Base-by-base conservation (phyloP, 2,888 invertebrate genomes). In the Muschampia plurimacula region DNA sequence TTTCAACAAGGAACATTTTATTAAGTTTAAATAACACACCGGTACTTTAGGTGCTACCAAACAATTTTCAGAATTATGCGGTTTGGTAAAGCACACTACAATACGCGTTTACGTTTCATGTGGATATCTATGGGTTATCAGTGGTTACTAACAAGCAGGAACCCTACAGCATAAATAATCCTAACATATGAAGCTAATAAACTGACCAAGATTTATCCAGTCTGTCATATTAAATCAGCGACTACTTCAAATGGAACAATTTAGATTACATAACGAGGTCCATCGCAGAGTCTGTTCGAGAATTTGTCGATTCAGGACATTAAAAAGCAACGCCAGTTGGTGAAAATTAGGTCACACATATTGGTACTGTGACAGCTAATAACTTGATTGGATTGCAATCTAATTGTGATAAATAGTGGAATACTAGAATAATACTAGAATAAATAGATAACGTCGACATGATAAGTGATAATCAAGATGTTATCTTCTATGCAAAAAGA, bases 331-430 rank as follows among this genome's bases (percentile, higher is more conserved):
- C 36, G 49, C 15, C 49, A 22, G 64, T 22, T 64, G 49, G 15
- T 46, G 15, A 36, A 39, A 66, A 39, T 55, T 66, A 66, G 66
- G 52, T 36, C 66, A 66, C 66, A 52, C 52, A 13, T 49, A 8
- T 41, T 41, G 13, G 10, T 44, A n/a, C 46, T 22, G 13, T 63
- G 44, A 22, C 46, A 44, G 28, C 28, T 63, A 22, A 41, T 13
- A 64, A 41, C 46, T 12, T 65, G 22, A 52, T 2, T 3, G 2
- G n/a, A 52, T 15, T 13, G 13, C 52, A 15, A 10, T 46, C 52
- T 52, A 13, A 2, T 49, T 12, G 4, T 49, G 46, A 44, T 10
- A 44, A 44, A 44, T 44, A 44, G 44, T 44, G 10, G 10, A 44
- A 9, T 10, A 10, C 6, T 44, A 9, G 10, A 44, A 10, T 44